Evolutionary conservation across 53 echinoderm and acorn worm genomes (phyloP).

Genomic region (Paracentrotus lividus): DNA sequence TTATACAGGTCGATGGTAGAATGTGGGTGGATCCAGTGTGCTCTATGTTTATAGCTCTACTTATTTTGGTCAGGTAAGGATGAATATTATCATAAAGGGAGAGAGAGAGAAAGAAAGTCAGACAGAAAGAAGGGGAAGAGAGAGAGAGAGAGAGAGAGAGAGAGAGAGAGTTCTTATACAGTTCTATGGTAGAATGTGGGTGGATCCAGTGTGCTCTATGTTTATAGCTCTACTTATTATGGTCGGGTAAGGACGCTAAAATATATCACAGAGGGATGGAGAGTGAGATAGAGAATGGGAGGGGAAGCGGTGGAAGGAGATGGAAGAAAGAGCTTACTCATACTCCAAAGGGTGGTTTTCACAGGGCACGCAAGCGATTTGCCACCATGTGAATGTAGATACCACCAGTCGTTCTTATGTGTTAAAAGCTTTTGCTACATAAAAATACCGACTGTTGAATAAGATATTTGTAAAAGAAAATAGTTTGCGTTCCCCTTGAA

Average conservation of each 20-base stretch:
- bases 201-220: slow-evolving; percentile 95
- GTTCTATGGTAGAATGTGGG: slow-evolving; percentile 91
- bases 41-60: slow-evolving; percentile 95
- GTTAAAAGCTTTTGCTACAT: no score
- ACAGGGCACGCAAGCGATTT: no score
- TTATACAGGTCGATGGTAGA: slow-evolving; percentile 97
- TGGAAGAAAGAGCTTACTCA: no score
- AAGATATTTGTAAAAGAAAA: no score
- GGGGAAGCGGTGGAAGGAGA: background rate
- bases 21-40: slow-evolving; percentile 95
- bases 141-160: background rate
- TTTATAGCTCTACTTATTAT: slow-evolving; percentile 94
- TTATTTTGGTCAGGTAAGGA: slow-evolving; percentile 95
- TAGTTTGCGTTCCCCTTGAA: no score
- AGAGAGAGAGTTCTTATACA: slow-evolving; percentile 76
- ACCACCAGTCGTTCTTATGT: no score
- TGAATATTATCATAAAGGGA: background rate
- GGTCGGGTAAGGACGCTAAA: no score
- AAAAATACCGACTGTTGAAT: no score
- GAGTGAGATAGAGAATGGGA: background rate
- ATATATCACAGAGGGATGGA: no score
- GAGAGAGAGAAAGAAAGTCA: background rate
- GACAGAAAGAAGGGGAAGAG: background rate
- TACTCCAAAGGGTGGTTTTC: no score
- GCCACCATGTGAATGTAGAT: no score